Percentiles rank a stretch among this genome's conserved stretches.
phyloP scores from a whole-genome alignment of 1,140 invertebrate species.

The Anastatus disparis region DNA sequence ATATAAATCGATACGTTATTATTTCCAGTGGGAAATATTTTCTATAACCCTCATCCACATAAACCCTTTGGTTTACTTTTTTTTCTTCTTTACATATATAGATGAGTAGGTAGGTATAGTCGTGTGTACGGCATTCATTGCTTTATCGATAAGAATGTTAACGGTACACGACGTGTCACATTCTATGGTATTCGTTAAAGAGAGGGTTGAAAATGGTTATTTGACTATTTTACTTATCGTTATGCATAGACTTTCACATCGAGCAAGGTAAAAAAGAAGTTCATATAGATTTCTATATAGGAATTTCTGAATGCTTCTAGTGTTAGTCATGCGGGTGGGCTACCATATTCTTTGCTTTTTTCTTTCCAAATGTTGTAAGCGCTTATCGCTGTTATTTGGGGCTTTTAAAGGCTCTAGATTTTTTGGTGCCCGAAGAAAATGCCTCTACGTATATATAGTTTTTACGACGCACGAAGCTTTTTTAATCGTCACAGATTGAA shows the following conservation, averaged over 20 bases:
- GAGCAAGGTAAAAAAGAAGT: too few relatives aligned
- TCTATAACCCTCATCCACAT: too few relatives aligned
- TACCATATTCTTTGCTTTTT: too few relatives aligned
- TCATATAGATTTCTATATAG: too few relatives aligned
- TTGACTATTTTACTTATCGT: constrained; percentile 27
- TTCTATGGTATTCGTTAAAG: not conserved
- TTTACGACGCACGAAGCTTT: not conserved
- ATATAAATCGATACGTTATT: constrained; percentile 10
- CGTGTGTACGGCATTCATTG: not conserved
- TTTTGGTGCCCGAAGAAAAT: not conserved
- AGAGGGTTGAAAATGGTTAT: constrained; percentile 7
- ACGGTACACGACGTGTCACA: too few relatives aligned
- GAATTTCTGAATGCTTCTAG: constrained; percentile 5
- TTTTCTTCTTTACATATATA: too few relatives aligned
- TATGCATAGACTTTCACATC: too few relatives aligned
- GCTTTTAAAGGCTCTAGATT: constrained; percentile 23
- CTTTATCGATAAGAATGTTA: constrained; percentile 6
- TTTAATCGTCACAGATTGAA: constrained; percentile 17
- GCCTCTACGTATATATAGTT: not conserved
- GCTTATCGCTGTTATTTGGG: constrained; percentile 25
- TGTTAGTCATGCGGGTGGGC: constrained; percentile 17
- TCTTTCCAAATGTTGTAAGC: not conserved
- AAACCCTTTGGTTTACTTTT: too few relatives aligned
- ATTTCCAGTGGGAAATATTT: not conserved
- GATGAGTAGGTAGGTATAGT: too few relatives aligned